Conservation (phyloP, 2,113 vertebrate genomes). For the human region DNA sequence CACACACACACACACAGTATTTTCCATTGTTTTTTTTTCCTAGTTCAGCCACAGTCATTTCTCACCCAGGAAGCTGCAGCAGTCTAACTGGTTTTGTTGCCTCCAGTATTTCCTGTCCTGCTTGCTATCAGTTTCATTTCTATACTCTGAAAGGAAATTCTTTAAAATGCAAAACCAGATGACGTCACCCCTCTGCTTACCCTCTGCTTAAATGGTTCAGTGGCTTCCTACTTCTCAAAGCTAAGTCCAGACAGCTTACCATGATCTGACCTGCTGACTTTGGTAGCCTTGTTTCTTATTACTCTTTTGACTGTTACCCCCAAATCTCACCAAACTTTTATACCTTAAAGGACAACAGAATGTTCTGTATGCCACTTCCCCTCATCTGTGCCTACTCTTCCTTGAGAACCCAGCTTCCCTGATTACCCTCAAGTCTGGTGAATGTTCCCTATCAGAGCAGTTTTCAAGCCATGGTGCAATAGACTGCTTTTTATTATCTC, state of each 20-base stretch:
- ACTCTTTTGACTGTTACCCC: background rate
- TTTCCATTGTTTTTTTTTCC: background rate
- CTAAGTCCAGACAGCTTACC: background rate
- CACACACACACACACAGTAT: fast-evolving
- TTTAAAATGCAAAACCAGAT: background rate
- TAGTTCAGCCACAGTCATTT: background rate
- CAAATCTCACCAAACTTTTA: background rate
- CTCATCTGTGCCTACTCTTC: background rate
- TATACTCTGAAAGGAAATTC: background rate
- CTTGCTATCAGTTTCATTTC: background rate
- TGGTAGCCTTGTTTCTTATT: background rate
- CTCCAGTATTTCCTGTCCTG: background rate
- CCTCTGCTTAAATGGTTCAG: background rate
- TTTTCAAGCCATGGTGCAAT: background rate
- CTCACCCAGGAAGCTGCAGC: background rate
- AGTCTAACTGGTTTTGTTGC: background rate
- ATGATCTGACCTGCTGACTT: background rate
- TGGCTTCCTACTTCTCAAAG: background rate
- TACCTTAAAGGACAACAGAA: background rate
- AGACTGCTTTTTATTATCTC: background rate
- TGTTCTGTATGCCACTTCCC: background rate
- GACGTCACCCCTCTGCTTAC: background rate
- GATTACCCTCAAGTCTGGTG: background rate
- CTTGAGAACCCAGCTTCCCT: background rate
- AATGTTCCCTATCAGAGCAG: background rate